A percentile compares a stretch with the other conserved stretches of the same genome.
Evolutionary conservation across 2,797 vertebrate genomes (phyloP).

Genomic region (Aldrovandia affinis): DNA sequence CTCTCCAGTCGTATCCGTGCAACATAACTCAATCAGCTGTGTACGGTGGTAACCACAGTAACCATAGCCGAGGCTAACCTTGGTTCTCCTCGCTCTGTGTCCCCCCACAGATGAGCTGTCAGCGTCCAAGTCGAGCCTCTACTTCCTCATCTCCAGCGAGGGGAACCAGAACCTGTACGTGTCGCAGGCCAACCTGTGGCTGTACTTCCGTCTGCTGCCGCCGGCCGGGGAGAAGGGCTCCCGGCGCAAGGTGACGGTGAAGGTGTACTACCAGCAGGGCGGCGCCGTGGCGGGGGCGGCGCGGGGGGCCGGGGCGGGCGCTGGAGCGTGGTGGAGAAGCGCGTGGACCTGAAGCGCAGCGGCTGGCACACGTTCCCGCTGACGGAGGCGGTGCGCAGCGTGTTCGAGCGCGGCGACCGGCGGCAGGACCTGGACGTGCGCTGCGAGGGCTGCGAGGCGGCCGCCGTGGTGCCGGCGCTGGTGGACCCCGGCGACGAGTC

Average conservation of each 20-base stretch:
- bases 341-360: conserved; percentile 92
- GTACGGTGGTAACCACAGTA: too few relatives aligned
- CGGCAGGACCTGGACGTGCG: conserved; percentile 92
- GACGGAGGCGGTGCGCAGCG: conserved; percentile 85
- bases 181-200: conserved; percentile 94
- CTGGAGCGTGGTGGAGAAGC: conserved; percentile 91
- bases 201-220: conserved; percentile 91
- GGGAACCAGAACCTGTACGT: conserved; percentile 95
- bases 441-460: conserved; percentile 87
- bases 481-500: conserved; percentile 88
- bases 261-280: conserved; percentile 88
- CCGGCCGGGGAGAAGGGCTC: conserved; percentile 85
- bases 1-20: background rate
- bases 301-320: conserved; percentile 60
- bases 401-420: conserved; percentile 85
- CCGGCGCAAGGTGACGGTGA: conserved; percentile 89
- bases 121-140: conserved; percentile 83
- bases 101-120: conserved; percentile 83
- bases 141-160: conserved; percentile 94
- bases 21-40: background rate
- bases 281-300: conserved; percentile 68
- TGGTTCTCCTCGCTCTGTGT: conserved; percentile 51
- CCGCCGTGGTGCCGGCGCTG: conserved; percentile 83
- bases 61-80: too few relatives aligned
- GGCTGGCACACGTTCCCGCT: conserved; percentile 97